Evolutionary conservation across 1,140 invertebrate genomes (phyloP).

Genomic region (Pseudomyrmex concolor): DNA sequence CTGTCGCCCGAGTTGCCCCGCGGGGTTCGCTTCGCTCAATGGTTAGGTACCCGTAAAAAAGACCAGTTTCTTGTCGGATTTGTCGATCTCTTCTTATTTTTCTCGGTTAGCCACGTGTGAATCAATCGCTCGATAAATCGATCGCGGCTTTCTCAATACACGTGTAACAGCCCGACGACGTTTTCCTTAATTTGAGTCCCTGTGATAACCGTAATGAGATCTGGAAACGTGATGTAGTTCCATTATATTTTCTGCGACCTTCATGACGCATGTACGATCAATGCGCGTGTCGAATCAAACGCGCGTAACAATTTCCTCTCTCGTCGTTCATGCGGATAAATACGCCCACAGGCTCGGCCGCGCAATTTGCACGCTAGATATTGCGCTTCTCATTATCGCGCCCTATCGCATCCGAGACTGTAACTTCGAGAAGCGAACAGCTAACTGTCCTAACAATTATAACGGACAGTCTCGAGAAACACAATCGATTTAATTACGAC

Average conservation of each 20-base stretch:
- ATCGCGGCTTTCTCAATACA: neutral
- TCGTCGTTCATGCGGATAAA: slow-evolving; percentile 6
- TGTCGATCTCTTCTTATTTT: slow-evolving; percentile 17
- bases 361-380: slow-evolving; percentile 47
- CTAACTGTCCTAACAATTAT: neutral
- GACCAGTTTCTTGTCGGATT: neutral
- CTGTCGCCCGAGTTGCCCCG: slow-evolving; percentile 13
- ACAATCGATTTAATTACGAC: slow-evolving; percentile 29
- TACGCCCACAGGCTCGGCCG: slow-evolving; percentile 23
- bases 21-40: slow-evolving; percentile 63
- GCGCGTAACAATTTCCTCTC: slow-evolving; percentile 21
- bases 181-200: slow-evolving; percentile 5
- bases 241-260: slow-evolving; percentile 24
- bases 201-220: neutral
- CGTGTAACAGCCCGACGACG: neutral
- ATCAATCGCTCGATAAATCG: neutral
- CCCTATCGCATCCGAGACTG: neutral
- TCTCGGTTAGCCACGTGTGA: slow-evolving; percentile 1
- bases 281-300: neutral
- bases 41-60: slow-evolving; percentile 68
- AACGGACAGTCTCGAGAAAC: neutral
- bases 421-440: neutral
- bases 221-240: neutral
- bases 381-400: slow-evolving; percentile 31
- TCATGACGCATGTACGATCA: neutral